Evolutionary conservation across 2,888 invertebrate species (phyloP).

Genomic region (Stenoptilia bipunctidactyla): DNA sequence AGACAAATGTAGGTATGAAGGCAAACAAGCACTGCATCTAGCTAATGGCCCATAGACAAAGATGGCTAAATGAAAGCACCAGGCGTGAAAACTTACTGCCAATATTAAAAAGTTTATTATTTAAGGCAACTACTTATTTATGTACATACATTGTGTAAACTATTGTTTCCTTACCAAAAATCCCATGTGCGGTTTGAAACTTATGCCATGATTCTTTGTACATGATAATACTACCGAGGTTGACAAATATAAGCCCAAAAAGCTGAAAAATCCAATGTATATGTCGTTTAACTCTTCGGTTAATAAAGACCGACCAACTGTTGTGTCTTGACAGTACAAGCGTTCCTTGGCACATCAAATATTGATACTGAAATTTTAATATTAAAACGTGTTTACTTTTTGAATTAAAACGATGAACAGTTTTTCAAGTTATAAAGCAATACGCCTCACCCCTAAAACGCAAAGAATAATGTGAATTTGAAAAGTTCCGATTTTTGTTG

Average conservation of each 20-base stretch:
- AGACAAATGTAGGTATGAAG: too few relatives aligned
- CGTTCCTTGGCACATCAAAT: constrained; percentile 33
- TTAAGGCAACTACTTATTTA: too few relatives aligned
- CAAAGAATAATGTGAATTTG: constrained; percentile 28
- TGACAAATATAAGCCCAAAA: constrained; percentile 18
- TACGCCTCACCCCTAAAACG: constrained; percentile 35
- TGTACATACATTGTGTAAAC: too few relatives aligned
- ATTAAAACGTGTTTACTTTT: not conserved
- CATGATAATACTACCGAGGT: constrained; percentile 22
- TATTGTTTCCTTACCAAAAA: constrained; percentile 20
- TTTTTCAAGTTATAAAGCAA: too few relatives aligned
- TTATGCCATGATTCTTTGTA: constrained; percentile 18
- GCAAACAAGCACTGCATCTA: too few relatives aligned
- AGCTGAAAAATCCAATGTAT: constrained; percentile 25
- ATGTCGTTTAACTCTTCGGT: constrained; percentile 17
- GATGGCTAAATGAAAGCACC: too few relatives aligned
- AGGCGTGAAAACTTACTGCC: too few relatives aligned
- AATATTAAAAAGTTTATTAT: too few relatives aligned
- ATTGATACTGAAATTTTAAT: constrained; percentile 28
- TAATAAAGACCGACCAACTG: constrained; percentile 28
- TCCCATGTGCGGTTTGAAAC: constrained; percentile 25
- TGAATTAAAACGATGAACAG: too few relatives aligned
- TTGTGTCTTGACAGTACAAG: constrained; percentile 28
- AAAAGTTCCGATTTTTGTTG: constrained; percentile 14
- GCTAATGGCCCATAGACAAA: too few relatives aligned